A percentile compares a stretch with the other conserved stretches of the same genome.
Evolutionary conservation across 2,113 vertebrate species (phyloP).

Genomic region (Piaya cayana): DNA sequence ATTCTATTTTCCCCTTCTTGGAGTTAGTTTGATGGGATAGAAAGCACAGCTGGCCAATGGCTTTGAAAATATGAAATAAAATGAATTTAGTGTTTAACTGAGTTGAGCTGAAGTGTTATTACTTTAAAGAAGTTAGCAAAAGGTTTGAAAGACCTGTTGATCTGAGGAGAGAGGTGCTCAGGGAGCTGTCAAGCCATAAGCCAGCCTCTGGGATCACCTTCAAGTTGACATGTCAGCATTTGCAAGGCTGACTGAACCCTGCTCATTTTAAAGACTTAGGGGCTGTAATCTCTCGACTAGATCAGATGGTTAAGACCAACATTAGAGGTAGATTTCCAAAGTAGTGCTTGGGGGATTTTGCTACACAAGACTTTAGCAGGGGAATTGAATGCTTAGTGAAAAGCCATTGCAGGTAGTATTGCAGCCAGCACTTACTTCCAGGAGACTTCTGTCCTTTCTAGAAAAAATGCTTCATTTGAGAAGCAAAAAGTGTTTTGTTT

Average conservation of each 20-base stretch:
- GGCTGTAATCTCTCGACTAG: background rate
- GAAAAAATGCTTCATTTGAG: background rate
- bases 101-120: background rate
- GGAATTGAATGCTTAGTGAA: background rate
- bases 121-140: conserved; percentile 14
- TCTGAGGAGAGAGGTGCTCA: background rate
- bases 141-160: conserved; percentile 30
- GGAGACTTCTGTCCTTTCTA: background rate
- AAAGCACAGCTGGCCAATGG: background rate
- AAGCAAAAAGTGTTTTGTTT: background rate
- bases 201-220: conserved; percentile 2
- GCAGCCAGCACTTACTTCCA: background rate
- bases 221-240: background rate
- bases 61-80: background rate
- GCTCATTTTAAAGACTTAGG: conserved; percentile 34
- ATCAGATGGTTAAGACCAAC: background rate
- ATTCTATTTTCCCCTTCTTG: background rate
- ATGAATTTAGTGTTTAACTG: background rate
- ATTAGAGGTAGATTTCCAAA: background rate
- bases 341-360: background rate
- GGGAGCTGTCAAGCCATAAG: conserved; percentile 1
- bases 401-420: background rate
- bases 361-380: background rate
- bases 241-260: background rate
- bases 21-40: background rate